A percentile compares a stretch with the other conserved stretches of the same genome.
phyloP scores from a whole-genome alignment of 2,113 vertebrate genomes.

The Atractosteus spatula region DNA sequence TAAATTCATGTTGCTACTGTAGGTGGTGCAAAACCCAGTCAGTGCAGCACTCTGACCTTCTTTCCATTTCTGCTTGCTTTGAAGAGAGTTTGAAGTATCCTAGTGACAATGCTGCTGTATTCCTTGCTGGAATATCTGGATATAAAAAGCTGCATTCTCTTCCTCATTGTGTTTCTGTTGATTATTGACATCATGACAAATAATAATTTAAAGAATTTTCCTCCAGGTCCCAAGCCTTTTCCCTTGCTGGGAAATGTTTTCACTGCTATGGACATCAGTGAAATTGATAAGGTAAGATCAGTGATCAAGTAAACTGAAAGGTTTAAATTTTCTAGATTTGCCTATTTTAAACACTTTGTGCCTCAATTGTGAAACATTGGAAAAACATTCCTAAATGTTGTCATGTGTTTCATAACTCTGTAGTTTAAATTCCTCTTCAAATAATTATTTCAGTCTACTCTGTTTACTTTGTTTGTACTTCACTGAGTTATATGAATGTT shows the following conservation, averaged over 20 bases:
- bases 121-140: conserved; percentile 38
- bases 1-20: no score
- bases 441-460: neutral
- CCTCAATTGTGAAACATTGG: no score
- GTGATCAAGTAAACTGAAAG: neutral
- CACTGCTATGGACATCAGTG: neutral
- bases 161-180: conserved; percentile 55
- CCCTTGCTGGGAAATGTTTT: conserved; percentile 60
- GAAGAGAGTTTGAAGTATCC: no score
- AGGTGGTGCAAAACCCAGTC: no score
- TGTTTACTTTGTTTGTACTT: conserved; percentile 9
- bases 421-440: neutral
- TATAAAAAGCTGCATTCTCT: conserved; percentile 46
- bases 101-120: no score
- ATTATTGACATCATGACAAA: conserved; percentile 46
- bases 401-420: neutral
- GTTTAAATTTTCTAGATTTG: no score
- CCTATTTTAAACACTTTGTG: no score
- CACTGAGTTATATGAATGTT: conserved; percentile 8
- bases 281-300: conserved; percentile 35
- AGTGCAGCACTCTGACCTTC: no score
- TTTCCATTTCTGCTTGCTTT: no score
- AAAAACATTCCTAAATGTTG: no score
- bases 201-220: conserved; percentile 53
- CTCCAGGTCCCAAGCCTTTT: conserved; percentile 58